Base-by-base conservation (phyloP, 2,113 vertebrate genomes). In the Hippopotamus amphibius region DNA sequence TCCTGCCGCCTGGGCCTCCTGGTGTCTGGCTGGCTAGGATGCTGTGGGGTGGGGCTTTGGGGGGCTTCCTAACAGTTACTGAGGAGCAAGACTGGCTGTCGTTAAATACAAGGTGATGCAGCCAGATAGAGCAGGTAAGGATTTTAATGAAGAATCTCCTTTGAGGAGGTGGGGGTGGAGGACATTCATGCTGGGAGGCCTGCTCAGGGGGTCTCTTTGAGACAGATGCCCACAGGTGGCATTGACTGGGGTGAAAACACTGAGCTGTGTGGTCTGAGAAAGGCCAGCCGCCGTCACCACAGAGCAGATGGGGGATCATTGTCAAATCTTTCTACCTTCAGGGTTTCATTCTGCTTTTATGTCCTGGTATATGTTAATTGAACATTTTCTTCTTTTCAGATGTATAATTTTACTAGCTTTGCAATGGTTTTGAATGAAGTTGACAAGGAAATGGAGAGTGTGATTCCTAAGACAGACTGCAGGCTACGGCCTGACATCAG, bases 341-440 rank as follows among this genome's bases (percentile, higher is more conserved):
- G 66, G 50, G 26, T 80, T 16, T 66, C 24, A 0, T 33, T 84
- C 84, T n/a, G 12, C 57, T 10, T 10, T 19, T 30, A 43, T 53
- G 37, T 66, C 93, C 84, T 8, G 17, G 79, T 26, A 0, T 50
- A 1, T n/a, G 41, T 79, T 81, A 88, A 90, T 94, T 24, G 4
- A 24, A 74, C 21, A 13, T 65, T 95, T 96, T 90, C 33, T 95
- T 74, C 81, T 94, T 98, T 98, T 57, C 98, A 99, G 99, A 99
- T 99, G 99, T 99, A 99, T 95, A 99, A 99, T 41, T 99, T 99
- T 94, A 99, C 99, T 69, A 99, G 98, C 46, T 99, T 99, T 95
- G 99, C 99, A 48, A 99, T 99, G 99, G 99, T 99, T 96, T 98
- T 99, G 96, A 99, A 99, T 88, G 99, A 99, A 98, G 93, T 99